Conservation (phyloP, 2,113 vertebrate genomes). For the Cyanoramphus novaezelandiae region DNA sequence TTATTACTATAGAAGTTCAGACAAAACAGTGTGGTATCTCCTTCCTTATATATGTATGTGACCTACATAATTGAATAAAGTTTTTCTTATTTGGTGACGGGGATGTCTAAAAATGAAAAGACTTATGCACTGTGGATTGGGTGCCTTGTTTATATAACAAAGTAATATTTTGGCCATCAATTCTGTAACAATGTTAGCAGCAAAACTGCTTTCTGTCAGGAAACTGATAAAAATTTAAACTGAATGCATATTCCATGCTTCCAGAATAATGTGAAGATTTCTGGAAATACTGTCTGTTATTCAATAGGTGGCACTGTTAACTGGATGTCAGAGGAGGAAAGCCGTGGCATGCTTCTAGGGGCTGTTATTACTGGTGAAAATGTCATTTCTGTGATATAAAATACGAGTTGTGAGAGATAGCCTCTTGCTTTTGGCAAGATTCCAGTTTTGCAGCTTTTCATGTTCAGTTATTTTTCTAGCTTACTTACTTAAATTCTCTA, state of each 20-base stretch:
- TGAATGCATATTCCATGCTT: neutral
- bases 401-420: neutral
- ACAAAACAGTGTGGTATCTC: neutral
- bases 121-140: neutral
- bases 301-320: constrained; percentile 57
- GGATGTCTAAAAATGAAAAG: neutral
- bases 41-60: neutral
- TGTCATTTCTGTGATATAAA: neutral
- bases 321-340: neutral
- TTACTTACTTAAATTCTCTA: neutral
- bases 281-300: neutral
- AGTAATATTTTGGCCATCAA: neutral
- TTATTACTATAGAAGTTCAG: neutral
- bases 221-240: neutral
- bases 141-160: neutral
- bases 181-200: neutral
- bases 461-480: neutral
- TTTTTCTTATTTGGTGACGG: neutral
- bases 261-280: neutral
- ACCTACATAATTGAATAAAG: neutral
- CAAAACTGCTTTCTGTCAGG: neutral
- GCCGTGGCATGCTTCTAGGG: neutral
- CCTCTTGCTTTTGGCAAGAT: neutral
- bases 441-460: neutral
- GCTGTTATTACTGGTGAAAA: neutral